These are phyloP conservation scores for Atta texana DNA, from an alignment of 1,140 invertebrate genomes.

Conservation along the genomic window DNA sequence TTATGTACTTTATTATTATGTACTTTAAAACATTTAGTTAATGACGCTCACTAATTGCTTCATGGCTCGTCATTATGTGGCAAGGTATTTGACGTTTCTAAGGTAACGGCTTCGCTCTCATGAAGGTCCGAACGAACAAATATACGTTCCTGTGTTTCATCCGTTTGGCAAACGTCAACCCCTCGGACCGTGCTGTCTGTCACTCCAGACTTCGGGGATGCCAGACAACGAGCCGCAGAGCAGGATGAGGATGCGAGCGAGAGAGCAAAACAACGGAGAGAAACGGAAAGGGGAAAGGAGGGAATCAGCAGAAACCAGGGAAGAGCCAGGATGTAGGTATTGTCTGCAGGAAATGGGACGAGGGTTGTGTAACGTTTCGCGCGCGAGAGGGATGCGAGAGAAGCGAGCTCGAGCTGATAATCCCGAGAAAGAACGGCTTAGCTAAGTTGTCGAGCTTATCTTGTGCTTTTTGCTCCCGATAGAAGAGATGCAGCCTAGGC, in stretches of 20 bases:
- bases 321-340: conserved; percentile 69
- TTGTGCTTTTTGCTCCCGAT: conserved; percentile 71
- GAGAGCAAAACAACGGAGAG: conserved; percentile 40
- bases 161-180: conserved; percentile 78
- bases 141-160: conserved; percentile 76
- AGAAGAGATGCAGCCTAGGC: conserved; percentile 15
- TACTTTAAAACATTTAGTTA: conserved; percentile 11
- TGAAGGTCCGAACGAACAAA: conserved; percentile 68
- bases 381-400: conserved; percentile 32
- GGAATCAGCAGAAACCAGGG: neutral
- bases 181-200: conserved; percentile 81
- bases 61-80: conserved; percentile 43
- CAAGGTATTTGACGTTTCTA: conserved; percentile 58
- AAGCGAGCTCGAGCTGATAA: conserved; percentile 70
- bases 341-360: conserved; percentile 82
- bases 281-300: conserved; percentile 28
- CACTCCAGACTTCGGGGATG: conserved; percentile 79
- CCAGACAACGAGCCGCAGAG: conserved; percentile 74
- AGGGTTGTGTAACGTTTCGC: conserved; percentile 68
- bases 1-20: neutral
- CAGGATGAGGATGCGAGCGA: conserved; percentile 25
- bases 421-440: conserved; percentile 76
- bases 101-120: conserved; percentile 68
- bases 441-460: conserved; percentile 76
- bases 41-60: conserved; percentile 50